Conservation (phyloP, 1,140 invertebrate species). For the Scaptomyza hsui region DNA sequence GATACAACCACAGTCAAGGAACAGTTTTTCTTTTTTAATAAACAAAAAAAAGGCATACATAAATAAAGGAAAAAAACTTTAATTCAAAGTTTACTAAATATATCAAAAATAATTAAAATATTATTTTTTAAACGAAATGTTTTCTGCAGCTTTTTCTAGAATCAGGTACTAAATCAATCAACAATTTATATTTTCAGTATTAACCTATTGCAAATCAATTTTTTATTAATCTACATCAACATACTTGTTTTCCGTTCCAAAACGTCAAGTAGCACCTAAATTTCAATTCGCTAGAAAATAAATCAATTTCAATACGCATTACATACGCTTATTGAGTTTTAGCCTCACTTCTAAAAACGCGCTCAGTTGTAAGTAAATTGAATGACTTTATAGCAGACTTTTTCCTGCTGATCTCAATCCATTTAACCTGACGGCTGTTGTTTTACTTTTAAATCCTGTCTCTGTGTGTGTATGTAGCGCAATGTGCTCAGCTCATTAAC, state of each 20-base stretch:
- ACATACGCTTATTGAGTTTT: constrained; percentile 2
- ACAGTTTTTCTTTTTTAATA: too few species aligned
- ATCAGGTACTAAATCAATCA: too few species aligned
- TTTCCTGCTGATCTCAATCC: constrained; percentile 1
- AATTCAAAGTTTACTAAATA: background rate
- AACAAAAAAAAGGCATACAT: background rate
- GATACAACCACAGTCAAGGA: background rate
- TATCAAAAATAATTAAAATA: too few species aligned
- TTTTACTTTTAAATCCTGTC: constrained; percentile 29
- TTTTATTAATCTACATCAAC: too few species aligned
- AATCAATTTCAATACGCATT: background rate
- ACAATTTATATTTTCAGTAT: too few species aligned
- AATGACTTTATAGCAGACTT: constrained; percentile 10
- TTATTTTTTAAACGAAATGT: too few species aligned
- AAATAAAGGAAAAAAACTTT: background rate
- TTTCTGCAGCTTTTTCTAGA: too few species aligned
- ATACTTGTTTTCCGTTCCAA: too few species aligned
- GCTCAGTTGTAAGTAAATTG: constrained; percentile 25
- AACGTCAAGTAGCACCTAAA: background rate
- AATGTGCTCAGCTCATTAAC: constrained; percentile 47
- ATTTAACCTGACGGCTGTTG: constrained; percentile 18
- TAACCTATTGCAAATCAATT: too few species aligned
- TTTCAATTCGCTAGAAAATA: background rate
- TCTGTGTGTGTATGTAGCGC: background rate
- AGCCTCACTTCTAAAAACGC: constrained; percentile 3